Percentiles rank a stretch among this genome's conserved stretches.
Evolutionary conservation across 2,888 invertebrate species (phyloP).

Genomic region (Morpho achilles): DNA sequence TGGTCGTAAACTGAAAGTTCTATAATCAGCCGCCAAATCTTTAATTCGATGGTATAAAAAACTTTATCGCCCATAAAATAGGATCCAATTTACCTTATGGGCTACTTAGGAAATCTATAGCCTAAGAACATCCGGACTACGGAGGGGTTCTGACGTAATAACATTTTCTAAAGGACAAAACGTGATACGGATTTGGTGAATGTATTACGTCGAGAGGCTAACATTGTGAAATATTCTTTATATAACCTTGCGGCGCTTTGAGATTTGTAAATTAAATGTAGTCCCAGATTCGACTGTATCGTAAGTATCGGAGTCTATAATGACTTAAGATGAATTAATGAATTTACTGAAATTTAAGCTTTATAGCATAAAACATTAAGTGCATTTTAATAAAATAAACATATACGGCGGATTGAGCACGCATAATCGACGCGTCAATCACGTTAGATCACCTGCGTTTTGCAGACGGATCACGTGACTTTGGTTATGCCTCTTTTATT

Average conservation of each 20-base stretch:
- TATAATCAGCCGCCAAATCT: constrained; percentile 5
- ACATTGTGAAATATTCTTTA: constrained; percentile 6
- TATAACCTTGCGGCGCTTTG: not conserved
- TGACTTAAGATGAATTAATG: too few species aligned
- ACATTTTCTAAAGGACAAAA: constrained; percentile 12
- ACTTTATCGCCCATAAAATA: constrained; percentile 8
- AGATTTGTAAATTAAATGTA: too few species aligned
- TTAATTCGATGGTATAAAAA: constrained; percentile 4
- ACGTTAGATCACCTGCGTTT: too few species aligned
- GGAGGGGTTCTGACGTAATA: constrained; percentile 16
- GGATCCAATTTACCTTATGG: constrained; percentile 7
- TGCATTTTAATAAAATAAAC: too few species aligned
- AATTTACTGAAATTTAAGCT: too few species aligned
- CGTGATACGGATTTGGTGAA: constrained; percentile 6
- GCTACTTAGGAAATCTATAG: not conserved
- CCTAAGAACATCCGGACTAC: constrained; percentile 16
- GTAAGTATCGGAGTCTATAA: too few species aligned
- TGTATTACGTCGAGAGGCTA: not conserved
- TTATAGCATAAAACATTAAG: too few species aligned
- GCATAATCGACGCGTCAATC: too few species aligned
- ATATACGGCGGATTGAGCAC: too few species aligned
- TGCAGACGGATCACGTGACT: too few species aligned
- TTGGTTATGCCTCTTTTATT: too few species aligned
- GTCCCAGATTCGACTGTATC: too few species aligned
- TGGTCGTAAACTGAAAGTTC: constrained; percentile 9